Evolutionary conservation across 2,797 vertebrate genomes (phyloP).

Genomic region (Fundulus diaphanus): DNA sequence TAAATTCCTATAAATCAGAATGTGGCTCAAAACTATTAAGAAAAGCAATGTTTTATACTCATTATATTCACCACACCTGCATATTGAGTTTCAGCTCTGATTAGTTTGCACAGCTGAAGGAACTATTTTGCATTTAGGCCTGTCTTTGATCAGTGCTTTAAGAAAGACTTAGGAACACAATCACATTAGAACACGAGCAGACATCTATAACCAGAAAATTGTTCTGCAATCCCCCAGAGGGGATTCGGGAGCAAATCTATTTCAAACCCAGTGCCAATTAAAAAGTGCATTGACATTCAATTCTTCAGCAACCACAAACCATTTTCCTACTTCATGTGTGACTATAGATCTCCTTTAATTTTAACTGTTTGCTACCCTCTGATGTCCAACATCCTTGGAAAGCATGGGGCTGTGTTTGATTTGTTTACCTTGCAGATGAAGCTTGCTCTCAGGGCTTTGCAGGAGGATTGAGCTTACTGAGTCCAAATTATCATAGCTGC

Average conservation of each 20-base stretch:
- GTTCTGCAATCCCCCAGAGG: constrained; percentile 34
- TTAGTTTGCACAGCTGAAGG: constrained; percentile 16
- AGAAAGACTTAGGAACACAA: constrained; percentile 38
- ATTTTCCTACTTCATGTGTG: constrained; percentile 14
- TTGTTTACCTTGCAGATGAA: constrained; percentile 96
- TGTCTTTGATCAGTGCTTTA: constrained; percentile 45
- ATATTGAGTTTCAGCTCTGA: constrained; percentile 18
- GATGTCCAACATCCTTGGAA: constrained; percentile 25
- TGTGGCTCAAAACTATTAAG: constrained; percentile 3
- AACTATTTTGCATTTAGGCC: constrained; percentile 28
- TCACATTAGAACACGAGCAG: constrained; percentile 42
- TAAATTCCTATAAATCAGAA: constrained; percentile 7
- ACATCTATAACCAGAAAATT: constrained; percentile 52
- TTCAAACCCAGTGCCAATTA: constrained; percentile 47
- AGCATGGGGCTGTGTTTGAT: constrained; percentile 27
- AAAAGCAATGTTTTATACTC: constrained; percentile 4
- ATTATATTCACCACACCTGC: constrained; percentile 12
- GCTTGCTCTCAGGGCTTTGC: constrained; percentile 99
- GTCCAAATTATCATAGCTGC: constrained; percentile 99
- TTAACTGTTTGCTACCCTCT: constrained; percentile 11
- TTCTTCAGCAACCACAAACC: constrained; percentile 36
- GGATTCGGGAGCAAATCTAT: constrained; percentile 45
- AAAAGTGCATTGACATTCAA: constrained; percentile 56
- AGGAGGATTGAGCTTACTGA: constrained; percentile 98
- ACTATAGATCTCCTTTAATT: constrained; percentile 21